Percentiles rank a stretch among this genome's conserved stretches.
These are phyloP conservation scores for Clarias magur DNA, from an alignment of 2,113 vertebrate genomes.

Conservation along the genomic window DNA sequence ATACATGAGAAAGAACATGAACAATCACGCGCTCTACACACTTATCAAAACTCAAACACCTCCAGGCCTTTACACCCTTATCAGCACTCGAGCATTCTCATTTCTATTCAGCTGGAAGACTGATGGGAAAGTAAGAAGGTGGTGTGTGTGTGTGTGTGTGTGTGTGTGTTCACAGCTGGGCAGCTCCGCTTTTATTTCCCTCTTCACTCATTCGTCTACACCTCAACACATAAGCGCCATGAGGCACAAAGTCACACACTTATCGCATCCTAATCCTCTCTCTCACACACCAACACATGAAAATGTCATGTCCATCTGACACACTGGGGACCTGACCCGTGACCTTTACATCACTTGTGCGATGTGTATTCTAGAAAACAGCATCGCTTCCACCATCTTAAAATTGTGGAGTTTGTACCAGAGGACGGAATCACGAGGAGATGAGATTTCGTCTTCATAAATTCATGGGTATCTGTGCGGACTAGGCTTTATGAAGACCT, in stretches of 20 bases:
- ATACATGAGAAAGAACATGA: not conserved
- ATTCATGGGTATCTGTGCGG: not conserved
- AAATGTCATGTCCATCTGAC: not conserved
- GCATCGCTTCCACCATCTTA: not conserved
- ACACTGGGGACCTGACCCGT: not conserved
- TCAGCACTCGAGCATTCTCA: not conserved
- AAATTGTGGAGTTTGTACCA: not conserved
- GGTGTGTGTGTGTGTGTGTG: not conserved
- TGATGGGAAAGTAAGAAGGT: not conserved
- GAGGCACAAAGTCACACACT: not conserved
- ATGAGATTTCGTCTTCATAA: not conserved
- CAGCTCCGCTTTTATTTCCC: slow-evolving; percentile 1
- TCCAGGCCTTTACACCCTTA: not conserved
- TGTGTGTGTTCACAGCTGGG: slow-evolving; percentile 20
- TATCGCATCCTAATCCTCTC: not conserved
- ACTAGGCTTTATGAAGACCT: not conserved
- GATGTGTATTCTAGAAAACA: not conserved
- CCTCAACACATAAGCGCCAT: not conserved
- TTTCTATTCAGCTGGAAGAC: slow-evolving; percentile 7
- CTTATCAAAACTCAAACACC: slow-evolving; percentile 5
- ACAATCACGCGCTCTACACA: not conserved
- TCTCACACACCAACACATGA: not conserved
- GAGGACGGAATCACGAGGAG: not conserved
- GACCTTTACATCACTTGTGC: not conserved
- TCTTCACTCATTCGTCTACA: not conserved